These are phyloP conservation scores for Ranitomeya imitator DNA, from an alignment of 2,113 vertebrate genomes.

Conservation along the genomic window DNA sequence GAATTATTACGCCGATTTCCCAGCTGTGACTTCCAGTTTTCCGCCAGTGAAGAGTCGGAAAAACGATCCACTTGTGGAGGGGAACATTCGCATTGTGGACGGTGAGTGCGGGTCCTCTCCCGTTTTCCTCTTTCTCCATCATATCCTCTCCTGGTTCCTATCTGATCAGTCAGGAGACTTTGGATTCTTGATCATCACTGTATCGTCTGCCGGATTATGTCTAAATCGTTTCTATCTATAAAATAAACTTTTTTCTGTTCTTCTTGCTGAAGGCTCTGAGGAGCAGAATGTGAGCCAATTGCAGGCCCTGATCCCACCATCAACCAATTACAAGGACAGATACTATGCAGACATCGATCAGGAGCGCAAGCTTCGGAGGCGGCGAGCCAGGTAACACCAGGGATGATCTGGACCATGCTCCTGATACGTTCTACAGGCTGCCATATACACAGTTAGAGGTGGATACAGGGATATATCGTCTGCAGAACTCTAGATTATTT, in stretches of 20 bases:
- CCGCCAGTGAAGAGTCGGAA: slow-evolving; percentile 86
- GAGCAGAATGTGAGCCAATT: slow-evolving; percentile 83
- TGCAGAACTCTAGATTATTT: neutral
- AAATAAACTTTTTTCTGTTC: neutral
- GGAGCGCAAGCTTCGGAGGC: slow-evolving; percentile 73
- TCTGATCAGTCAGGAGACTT: too few species aligned
- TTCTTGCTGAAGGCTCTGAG: slow-evolving; percentile 69
- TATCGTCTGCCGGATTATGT: too few species aligned
- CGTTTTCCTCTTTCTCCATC: too few species aligned
- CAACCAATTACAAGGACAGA: slow-evolving; percentile 88
- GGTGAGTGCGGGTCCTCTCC: slow-evolving; percentile 73
- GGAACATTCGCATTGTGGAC: slow-evolving; percentile 93
- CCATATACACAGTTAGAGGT: too few species aligned
- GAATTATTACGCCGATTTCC: slow-evolving; percentile 94
- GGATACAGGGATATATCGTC: neutral
- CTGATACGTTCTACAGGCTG: neutral
- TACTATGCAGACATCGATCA: slow-evolving; percentile 84
- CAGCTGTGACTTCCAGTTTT: slow-evolving; percentile 87
- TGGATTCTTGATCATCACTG: too few species aligned
- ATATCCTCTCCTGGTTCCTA: too few species aligned
- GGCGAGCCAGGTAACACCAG: slow-evolving; percentile 70
- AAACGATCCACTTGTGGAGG: slow-evolving; percentile 88
- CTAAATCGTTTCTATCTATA: too few species aligned
- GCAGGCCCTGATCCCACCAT: slow-evolving; percentile 80
- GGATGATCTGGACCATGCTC: neutral